These are phyloP conservation scores for Procavia capensis DNA, from an alignment of 2,113 vertebrate species.

Conservation along the genomic window DNA sequence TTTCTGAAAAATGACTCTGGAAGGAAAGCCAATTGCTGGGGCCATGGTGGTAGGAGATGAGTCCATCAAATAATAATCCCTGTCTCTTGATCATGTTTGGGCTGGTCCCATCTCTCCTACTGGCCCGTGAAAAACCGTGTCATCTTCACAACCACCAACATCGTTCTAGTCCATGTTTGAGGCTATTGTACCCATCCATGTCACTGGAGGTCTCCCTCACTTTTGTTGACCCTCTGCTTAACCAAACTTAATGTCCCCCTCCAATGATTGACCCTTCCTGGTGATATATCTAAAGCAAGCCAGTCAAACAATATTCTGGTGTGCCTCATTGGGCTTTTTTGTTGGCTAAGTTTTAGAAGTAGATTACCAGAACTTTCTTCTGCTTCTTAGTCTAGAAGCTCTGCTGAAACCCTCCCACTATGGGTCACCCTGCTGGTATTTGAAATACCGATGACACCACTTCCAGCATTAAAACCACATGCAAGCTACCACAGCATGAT, in stretches of 20 bases:
- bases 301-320: background rate
- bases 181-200: background rate
- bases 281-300: background rate
- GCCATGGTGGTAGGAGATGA: accelerated
- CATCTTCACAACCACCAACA: background rate
- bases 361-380: background rate
- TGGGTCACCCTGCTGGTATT: background rate
- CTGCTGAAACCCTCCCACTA: background rate
- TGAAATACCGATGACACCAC: background rate
- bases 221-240: background rate
- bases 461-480: background rate
- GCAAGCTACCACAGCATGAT: background rate
- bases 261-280: background rate
- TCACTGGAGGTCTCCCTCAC: background rate
- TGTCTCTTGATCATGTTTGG: accelerated
- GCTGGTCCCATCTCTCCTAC: background rate
- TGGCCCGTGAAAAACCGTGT: background rate
- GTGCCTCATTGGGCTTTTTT: background rate
- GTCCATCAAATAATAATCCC: accelerated
- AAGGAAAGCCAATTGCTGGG: accelerated
- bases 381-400: background rate
- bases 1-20: background rate
- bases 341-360: background rate
- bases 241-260: background rate
- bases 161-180: background rate